Evolutionary conservation across 2,888 invertebrate genomes (phyloP), one percentile per base, ranked within the genome.

Genomic region (Endomychus coccineus): DNA sequence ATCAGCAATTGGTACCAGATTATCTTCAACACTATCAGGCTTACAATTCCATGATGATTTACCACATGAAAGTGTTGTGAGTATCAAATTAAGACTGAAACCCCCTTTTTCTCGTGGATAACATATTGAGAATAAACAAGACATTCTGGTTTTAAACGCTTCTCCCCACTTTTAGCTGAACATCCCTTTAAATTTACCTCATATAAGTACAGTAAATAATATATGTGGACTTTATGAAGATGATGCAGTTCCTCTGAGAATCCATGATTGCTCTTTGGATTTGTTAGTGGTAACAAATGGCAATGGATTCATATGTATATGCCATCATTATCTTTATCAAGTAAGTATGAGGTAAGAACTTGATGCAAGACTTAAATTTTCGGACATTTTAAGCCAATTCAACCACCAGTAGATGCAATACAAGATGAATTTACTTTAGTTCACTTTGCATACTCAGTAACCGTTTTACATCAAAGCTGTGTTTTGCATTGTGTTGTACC

Each of bases 1-100:
- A 39, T 66, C 66, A 34, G 68, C 68, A 52, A 66, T 70, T 27
- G 71, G 73, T 19, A 66, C 69, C n/a, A 73, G 75, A 49, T 65
- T 74, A 34, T 79, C 78, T 28, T 84, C 87, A 4, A 83, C 81
- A 0, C 67, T 90, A 5, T 86, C 88, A 4, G 87, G 87, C 9
- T 71, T 88, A 37, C 89, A 89, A 62, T 89, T 89, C 60, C 87
- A 89, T 55, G 84, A 86, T 25, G 84, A 86, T 58, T 68, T 86
- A 51, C 89, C 88, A 0, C 84, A 87, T 46, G 89, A 89, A 63
- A 87, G 88, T 44, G 88, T 89, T 62, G 86, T 87, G 71, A 60
- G 76, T 25, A 14, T 3, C 5, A 11, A 24, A 24, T 6, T n/a
- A 10, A 24, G n/a, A 10, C 11, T 6, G n/a, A 10, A n/a, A 24